Percentiles rank a stretch among this genome's conserved stretches.
These are phyloP conservation scores for Sarcophaga variegata DNA, from an alignment of 2,888 invertebrate species.

Conservation along the genomic window DNA sequence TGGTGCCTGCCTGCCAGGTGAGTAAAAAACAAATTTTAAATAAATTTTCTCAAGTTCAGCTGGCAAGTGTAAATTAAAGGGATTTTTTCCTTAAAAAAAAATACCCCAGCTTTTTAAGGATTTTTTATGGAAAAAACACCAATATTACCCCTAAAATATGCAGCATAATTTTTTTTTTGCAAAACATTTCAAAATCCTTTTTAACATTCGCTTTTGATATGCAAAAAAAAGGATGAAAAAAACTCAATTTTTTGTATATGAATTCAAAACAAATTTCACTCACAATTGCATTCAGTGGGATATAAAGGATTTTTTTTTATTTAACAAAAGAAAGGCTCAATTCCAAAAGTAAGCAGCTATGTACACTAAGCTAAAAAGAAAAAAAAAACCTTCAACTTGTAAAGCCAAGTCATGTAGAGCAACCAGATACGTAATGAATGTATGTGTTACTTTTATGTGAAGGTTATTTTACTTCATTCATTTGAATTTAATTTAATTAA, in stretches of 20 bases:
- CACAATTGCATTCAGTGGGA: background rate
- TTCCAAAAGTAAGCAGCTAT: background rate
- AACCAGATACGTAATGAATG: background rate
- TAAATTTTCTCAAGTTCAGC: slow-evolving; percentile 27
- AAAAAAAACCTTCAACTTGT: background rate
- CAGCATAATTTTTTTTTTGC: background rate
- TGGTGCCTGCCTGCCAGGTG: slow-evolving; percentile 79
- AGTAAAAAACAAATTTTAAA: slow-evolving; percentile 64
- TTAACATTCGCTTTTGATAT: background rate
- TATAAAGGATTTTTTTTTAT: background rate
- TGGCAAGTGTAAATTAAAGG: slow-evolving; percentile 54
- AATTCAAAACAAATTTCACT: background rate
- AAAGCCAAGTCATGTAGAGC: background rate
- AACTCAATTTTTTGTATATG: slow-evolving; percentile 20
- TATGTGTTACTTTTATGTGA: background rate
- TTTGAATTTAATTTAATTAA: too few species aligned
- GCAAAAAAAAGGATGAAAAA: background rate
- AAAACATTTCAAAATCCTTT: background rate
- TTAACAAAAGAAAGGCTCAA: background rate
- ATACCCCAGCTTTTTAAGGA: slow-evolving; percentile 50
- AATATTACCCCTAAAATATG: slow-evolving; percentile 50
- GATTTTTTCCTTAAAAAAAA: slow-evolving; percentile 1
- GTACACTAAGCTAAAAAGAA: background rate
- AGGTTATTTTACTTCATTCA: background rate
- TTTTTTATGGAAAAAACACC: too few species aligned